Evolutionary conservation across 2,797 vertebrate genomes (phyloP).

Genomic region (Megalops cyprinoides): DNA sequence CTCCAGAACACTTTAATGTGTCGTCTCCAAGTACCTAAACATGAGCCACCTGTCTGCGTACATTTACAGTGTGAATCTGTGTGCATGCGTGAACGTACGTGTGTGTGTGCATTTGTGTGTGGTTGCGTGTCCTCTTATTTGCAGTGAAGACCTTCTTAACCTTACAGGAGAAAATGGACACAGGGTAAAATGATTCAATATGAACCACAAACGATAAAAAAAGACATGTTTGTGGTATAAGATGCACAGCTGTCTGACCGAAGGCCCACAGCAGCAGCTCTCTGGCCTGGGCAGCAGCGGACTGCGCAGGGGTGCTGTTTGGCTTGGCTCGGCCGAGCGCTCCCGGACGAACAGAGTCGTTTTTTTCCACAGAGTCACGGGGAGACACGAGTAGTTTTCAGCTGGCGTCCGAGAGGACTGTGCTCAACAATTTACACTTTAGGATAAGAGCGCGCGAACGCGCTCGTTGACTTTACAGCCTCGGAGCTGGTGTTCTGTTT

Average conservation of each 20-base stretch:
- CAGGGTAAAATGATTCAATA: background rate
- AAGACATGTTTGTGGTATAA: background rate
- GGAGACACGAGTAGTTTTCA: background rate
- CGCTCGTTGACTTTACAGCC: background rate
- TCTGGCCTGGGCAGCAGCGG: too few species aligned
- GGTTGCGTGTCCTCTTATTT: background rate
- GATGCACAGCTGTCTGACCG: background rate
- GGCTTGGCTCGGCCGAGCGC: background rate
- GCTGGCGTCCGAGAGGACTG: background rate
- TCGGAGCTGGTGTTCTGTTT: background rate
- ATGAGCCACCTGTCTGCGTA: background rate
- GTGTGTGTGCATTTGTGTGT: slow-evolving; percentile 26
- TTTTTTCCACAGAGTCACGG: background rate
- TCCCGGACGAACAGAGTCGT: background rate
- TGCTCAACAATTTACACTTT: background rate
- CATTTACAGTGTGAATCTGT: background rate
- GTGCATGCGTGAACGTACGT: slow-evolving; percentile 10
- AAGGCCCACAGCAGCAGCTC: background rate
- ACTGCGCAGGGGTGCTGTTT: background rate
- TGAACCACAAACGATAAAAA: background rate
- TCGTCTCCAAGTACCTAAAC: background rate
- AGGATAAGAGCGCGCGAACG: background rate
- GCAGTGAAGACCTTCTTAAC: background rate
- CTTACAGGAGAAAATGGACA: background rate
- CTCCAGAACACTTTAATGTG: background rate